Percentiles rank a stretch among this genome's conserved stretches.
phyloP scores from a whole-genome alignment of 1,140 invertebrate species.

The Venturia canescens region DNA sequence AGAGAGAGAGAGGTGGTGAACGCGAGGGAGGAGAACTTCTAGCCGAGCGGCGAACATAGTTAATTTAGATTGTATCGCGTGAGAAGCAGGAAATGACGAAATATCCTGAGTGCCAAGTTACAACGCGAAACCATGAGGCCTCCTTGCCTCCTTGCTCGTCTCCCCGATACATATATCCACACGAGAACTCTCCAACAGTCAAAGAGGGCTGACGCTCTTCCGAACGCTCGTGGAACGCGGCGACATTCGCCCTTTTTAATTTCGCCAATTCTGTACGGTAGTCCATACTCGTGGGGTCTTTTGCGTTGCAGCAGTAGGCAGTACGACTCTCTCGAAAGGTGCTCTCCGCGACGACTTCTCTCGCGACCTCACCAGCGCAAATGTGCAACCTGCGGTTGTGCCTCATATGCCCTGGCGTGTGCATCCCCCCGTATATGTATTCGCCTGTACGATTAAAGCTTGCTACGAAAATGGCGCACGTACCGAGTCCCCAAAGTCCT shows the following conservation, averaged over 20 bases:
- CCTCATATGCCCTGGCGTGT: neutral
- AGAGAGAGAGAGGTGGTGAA: conserved; percentile 50
- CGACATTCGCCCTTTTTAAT: neutral
- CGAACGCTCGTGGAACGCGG: neutral
- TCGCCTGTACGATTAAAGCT: neutral
- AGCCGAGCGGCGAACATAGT: conserved; percentile 77
- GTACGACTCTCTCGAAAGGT: conserved; percentile 5
- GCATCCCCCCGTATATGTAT: neutral
- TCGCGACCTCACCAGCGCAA: conserved; percentile 52
- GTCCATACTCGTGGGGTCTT: conserved; percentile 21
- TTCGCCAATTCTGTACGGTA: neutral
- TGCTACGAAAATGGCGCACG: too few relatives aligned
- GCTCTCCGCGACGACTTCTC: conserved; percentile 31
- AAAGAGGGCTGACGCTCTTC: too few relatives aligned
- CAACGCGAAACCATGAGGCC: conserved; percentile 56
- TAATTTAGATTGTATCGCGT: conserved; percentile 79
- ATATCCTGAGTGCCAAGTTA: conserved; percentile 78
- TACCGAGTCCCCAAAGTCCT: too few relatives aligned
- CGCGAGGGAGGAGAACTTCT: conserved; percentile 69
- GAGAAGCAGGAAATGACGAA: conserved; percentile 78
- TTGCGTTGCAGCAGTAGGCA: neutral
- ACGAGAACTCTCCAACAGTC: neutral
- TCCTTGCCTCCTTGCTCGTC: conserved; percentile 41
- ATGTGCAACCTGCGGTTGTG: conserved; percentile 22
- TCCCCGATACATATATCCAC: conserved; percentile 31